A percentile compares a stretch with the other conserved stretches of the same genome.
Conservation (phyloP, 2,797 vertebrate genomes). For the Garrulus glandarius region DNA sequence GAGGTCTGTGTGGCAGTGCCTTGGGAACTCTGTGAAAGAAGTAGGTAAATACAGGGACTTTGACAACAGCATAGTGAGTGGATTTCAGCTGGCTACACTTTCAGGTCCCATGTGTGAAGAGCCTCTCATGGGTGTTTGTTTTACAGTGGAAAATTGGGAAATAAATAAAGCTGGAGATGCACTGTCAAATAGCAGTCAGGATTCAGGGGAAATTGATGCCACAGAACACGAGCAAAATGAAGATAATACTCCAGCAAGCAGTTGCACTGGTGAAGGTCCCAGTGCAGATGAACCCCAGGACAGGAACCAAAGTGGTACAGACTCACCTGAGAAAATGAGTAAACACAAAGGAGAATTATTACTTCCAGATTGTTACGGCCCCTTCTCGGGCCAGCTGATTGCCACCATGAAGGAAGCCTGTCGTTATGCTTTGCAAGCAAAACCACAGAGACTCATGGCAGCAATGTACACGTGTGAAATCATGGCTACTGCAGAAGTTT, state of each 20-base stretch:
- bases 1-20: slow-evolving; percentile 87
- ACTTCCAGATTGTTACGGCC: slow-evolving; percentile 84
- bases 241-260: background rate
- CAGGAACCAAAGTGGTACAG: background rate
- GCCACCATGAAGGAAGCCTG: slow-evolving; percentile 95
- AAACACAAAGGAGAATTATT: slow-evolving; percentile 63
- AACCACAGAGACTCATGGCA: slow-evolving; percentile 94
- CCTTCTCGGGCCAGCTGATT: slow-evolving; percentile 93
- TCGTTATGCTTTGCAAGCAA: slow-evolving; percentile 87
- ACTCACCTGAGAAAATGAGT: background rate
- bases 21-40: slow-evolving; percentile 61
- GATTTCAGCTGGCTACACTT: slow-evolving; percentile 92
- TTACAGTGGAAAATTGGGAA: slow-evolving; percentile 89
- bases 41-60: slow-evolving; percentile 75
- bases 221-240: background rate
- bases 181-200: slow-evolving; percentile 13
- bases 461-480: slow-evolving; percentile 98
- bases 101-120: slow-evolving; percentile 97
- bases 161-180: slow-evolving; percentile 66
- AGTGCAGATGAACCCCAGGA: background rate
- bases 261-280: background rate
- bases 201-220: slow-evolving; percentile 4
- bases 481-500: slow-evolving; percentile 92
- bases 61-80: slow-evolving; percentile 92
- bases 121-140: slow-evolving; percentile 96